Base-by-base conservation (phyloP, 2,888 invertebrate species). In the Tipula confusa region DNA sequence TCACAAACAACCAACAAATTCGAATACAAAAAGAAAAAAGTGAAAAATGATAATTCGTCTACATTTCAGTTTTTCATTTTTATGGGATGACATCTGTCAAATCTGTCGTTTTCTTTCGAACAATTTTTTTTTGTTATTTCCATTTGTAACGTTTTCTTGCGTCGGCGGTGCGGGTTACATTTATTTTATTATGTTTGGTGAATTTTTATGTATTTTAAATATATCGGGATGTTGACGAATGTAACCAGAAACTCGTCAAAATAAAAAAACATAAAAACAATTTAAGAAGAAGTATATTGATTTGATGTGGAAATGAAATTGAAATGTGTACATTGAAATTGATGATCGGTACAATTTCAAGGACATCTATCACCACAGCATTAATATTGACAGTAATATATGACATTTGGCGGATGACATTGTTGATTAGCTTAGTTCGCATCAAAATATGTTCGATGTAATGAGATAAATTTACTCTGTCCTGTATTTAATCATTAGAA, bases 71-170 rank as follows among this genome's bases (percentile, higher is more conserved):
- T 64, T 64, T 64, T 64, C 64, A 64, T 64, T 64, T 64, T 64
- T 64, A 64, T 64, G 64, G 24, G 64, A 64, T 64, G 64, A 64
- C 64, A 64, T 64, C 64, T 64, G 64, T 64, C 64, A 64, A 64
- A 64, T 64, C 24, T 64, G 64, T 24, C 64, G 64, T 64, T 64
- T 64, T 64, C 18, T 64, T 64, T 64, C 24, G 64, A 13, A 64
- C 11, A n/a, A n/a, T n/a, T n/a, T n/a, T 64, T 64, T 64, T 18
- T 64, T 64, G 24, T 64, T 64, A 24, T 64, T 64, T 24, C 11
- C 9, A 64, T 64, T 64, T 64, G 64, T 24, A 24, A 64, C 18
- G 24, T 64, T 24, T 64, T 64, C 24, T 64, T 64, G 64, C 64
- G 24, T 9, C 24, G 64, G 6, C 2, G 64, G 64, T 64, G 24